Evolutionary conservation across 1,140 invertebrate species (phyloP).

Genomic region (Littorina saxatilis): DNA sequence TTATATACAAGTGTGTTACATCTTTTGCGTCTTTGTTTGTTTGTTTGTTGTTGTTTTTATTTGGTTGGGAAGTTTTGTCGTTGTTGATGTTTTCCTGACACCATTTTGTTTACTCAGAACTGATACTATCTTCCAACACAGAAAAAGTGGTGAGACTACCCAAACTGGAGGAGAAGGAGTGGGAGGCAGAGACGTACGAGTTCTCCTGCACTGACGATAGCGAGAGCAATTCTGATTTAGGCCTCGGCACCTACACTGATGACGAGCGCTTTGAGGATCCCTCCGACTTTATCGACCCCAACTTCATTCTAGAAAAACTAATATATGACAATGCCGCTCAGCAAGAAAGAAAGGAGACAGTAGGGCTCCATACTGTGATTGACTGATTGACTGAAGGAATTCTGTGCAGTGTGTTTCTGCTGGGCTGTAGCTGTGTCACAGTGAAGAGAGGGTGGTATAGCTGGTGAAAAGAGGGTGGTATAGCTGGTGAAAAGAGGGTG

Average conservation of each 20-base stretch:
- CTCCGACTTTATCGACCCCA: neutral
- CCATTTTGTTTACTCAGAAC: too few species aligned
- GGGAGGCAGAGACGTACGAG: neutral
- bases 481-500: too few species aligned
- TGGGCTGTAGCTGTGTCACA: neutral
- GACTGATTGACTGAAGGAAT: neutral
- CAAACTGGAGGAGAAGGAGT: neutral
- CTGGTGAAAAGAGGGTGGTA: too few species aligned
- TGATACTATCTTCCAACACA: too few species aligned
- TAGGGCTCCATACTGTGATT: neutral
- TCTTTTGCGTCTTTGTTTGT: too few species aligned
- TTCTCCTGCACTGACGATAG: neutral
- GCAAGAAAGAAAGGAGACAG: neutral
- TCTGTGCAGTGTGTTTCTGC: neutral
- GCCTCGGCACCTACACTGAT: neutral
- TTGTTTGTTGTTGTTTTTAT: too few species aligned
- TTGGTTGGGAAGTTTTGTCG: too few species aligned
- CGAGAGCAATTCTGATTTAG: neutral
- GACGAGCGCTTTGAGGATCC: constrained; percentile 19
- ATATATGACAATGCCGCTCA: neutral
- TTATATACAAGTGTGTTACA: too few species aligned
- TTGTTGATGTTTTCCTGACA: too few species aligned
- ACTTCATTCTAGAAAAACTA: neutral
- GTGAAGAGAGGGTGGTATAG: too few species aligned
- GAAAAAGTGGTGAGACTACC: neutral